Conservation (phyloP, 2,113 vertebrate species). For the Anarrhichthys ocellatus region DNA sequence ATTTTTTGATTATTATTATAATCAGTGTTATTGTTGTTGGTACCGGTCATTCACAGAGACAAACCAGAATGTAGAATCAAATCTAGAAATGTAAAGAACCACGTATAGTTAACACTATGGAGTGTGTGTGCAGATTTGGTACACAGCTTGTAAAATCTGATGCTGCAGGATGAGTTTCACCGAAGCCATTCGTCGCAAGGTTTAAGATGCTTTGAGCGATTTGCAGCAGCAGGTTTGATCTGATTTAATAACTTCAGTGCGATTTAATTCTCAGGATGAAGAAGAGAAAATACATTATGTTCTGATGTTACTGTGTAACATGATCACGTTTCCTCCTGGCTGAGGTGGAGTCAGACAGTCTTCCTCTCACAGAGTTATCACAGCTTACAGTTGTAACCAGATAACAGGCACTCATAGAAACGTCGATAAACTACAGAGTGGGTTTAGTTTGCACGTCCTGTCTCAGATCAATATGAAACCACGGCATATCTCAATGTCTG, state of each 20-base stretch:
- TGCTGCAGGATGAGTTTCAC: background rate
- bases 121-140: background rate
- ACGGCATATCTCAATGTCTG: background rate
- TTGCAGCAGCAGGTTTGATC: constrained; percentile 5
- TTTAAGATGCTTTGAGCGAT: background rate
- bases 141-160: background rate
- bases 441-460: constrained; percentile 16
- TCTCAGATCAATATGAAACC: constrained; percentile 29
- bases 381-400: constrained; percentile 26
- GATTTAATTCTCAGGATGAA: background rate
- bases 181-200: background rate
- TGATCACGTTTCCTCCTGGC: constrained; percentile 32
- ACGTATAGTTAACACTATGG: background rate
- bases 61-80: background rate
- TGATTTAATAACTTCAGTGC: background rate
- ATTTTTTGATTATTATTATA: background rate
- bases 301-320: background rate
- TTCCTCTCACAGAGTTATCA: background rate
- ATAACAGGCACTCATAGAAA: constrained; percentile 20
- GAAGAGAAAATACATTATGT: background rate
- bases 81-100: background rate
- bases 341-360: constrained; percentile 12
- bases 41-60: background rate
- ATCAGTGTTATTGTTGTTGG: background rate
- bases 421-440: constrained; percentile 15